Conservation (phyloP, 2,888 invertebrate species). For the Cheiracanthium punctorium region DNA sequence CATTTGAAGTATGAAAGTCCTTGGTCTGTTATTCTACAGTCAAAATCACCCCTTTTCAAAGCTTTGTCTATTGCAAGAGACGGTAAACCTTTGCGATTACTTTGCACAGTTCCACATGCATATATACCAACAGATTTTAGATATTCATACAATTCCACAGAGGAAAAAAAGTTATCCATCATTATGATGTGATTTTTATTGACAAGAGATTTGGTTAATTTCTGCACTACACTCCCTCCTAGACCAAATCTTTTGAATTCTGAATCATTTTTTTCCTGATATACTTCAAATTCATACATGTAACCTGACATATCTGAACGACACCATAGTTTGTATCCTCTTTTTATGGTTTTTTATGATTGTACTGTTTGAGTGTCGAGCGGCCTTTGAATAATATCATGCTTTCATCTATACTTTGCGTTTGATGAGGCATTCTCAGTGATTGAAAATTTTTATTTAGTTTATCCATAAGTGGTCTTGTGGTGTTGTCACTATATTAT, state of each 20-base stretch:
- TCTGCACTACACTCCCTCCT: not conserved
- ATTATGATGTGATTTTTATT: constrained; percentile 38
- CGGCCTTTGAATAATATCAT: constrained; percentile 34
- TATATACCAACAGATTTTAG: constrained; percentile 8
- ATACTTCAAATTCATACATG: constrained; percentile 41
- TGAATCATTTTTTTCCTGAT: constrained; percentile 18
- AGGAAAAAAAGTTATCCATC: constrained; percentile 32
- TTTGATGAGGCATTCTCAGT: constrained; percentile 4
- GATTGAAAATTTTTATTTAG: constrained; percentile 17
- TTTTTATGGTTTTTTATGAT: constrained; percentile 20
- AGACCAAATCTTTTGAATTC: not conserved
- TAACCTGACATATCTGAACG: constrained; percentile 32
- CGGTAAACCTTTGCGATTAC: constrained; percentile 21
- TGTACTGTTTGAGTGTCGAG: constrained; percentile 24
- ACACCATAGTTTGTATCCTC: constrained; percentile 35
- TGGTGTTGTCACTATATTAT: too few species aligned
- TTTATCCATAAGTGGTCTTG: not conserved
- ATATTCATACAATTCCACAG: not conserved
- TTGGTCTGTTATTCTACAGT: constrained; percentile 19
- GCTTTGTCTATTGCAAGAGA: constrained; percentile 24
- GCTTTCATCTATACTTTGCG: constrained; percentile 29
- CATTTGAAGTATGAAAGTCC: constrained; percentile 32
- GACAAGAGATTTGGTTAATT: constrained; percentile 13
- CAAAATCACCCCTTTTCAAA: constrained; percentile 29
- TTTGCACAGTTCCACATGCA: constrained; percentile 17